These are phyloP conservation scores for Trachelus iudaicus DNA, from an alignment of 2,888 invertebrate genomes.

Conservation along the genomic window DNA sequence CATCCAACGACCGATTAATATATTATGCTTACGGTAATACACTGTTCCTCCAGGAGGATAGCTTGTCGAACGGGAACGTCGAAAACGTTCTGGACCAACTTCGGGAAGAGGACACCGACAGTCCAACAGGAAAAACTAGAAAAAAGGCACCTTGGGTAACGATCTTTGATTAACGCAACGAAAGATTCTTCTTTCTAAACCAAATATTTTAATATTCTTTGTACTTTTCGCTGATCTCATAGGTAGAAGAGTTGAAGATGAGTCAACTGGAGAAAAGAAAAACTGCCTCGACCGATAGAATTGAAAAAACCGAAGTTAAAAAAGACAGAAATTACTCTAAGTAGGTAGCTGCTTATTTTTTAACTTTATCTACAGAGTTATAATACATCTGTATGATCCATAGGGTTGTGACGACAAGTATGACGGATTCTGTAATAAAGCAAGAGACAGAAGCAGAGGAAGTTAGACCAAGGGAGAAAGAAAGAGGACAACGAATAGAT, in stretches of 20 bases:
- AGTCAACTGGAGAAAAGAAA: slow-evolving; percentile 61
- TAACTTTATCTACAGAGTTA: background rate
- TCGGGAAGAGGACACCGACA: slow-evolving; percentile 55
- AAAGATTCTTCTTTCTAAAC: background rate
- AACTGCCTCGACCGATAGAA: slow-evolving; percentile 40
- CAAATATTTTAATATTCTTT: slow-evolving; percentile 6
- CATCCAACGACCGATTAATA: slow-evolving; percentile 2
- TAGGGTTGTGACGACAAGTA: slow-evolving; percentile 26
- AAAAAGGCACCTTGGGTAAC: slow-evolving; percentile 61
- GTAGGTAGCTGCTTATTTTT: slow-evolving; percentile 23
- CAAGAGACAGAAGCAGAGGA: slow-evolving; percentile 39
- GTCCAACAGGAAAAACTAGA: slow-evolving; percentile 47
- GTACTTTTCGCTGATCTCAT: background rate
- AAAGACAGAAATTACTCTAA: slow-evolving; percentile 50
- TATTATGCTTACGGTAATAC: background rate
- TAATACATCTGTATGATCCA: background rate
- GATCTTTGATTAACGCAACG: slow-evolving; percentile 1
- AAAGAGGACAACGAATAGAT: slow-evolving; percentile 39
- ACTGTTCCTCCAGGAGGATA: slow-evolving; percentile 46
- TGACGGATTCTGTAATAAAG: slow-evolving; percentile 38
- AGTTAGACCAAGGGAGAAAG: slow-evolving; percentile 39
- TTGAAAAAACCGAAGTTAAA: slow-evolving; percentile 51
- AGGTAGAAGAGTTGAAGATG: slow-evolving; percentile 60
- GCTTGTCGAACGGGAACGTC: slow-evolving; percentile 58
- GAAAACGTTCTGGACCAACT: slow-evolving; percentile 49